Evolutionary conservation across 2,888 invertebrate genomes (phyloP), one percentile per base, ranked within the genome.

Genomic region (Agriotes lineatus): DNA sequence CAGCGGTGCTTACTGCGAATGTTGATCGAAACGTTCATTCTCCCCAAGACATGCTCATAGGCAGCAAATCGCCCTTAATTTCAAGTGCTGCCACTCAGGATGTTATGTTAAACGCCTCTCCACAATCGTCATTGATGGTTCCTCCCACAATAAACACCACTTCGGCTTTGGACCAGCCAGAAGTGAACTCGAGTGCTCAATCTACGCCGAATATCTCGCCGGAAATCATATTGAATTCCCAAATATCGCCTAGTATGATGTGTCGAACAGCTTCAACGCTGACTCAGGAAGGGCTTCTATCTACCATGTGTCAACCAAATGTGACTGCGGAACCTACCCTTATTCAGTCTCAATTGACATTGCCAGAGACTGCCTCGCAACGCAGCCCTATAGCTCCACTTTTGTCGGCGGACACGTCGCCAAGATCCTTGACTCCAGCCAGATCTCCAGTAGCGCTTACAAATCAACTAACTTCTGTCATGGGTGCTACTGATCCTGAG

Each of bases 401-500:
- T 14, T 59, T 63, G 14, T 18, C 50, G n/a, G 25, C 48, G 6
- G 45, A 56, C 3, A 48, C 57, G 7, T 50, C 59, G 30, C 56
- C 61, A 9, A 30, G 33, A 16, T 30, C 61, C 16, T 76, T 79
- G 2, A 14, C 77, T 4, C 70, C 78, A 0, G 45, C 69, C 5
- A 71, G 64, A 16, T 65, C 70, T 7, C 67, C 71, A 12, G 67
- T 69, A 10, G 80, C 79, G 0, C 57, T 70, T 19, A 9, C 69
- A 3, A 65, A 64, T 45, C 62, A 57, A n/a, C 25, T 70, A 12
- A 72, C 85, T 85, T 48, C 81, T 85, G 20, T 85, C 86, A 7
- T 86, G 87, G 67, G 87, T 85, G 87, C 89, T 45, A 86, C 88
- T 1, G 88, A 90, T 22, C 89, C 90, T 22, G 90, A 91, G 75